Base-by-base conservation (phyloP, 2,888 invertebrate genomes). In the Ariolimax columbianus region DNA sequence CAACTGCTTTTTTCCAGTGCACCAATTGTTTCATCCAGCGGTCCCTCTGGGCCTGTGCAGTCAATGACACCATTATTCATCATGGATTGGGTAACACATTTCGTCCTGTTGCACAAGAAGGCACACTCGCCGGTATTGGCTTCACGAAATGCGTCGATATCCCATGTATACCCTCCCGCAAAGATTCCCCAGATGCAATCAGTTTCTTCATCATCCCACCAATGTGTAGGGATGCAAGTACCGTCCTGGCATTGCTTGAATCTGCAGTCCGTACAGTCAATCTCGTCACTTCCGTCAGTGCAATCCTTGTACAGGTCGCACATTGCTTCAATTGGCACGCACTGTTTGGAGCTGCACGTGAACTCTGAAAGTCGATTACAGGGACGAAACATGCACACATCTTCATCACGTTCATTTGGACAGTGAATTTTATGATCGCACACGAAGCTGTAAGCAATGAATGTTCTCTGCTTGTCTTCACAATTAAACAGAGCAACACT, bases 41-140 rank as follows among this genome's bases (percentile, higher is more conserved):
- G 68, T 1, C 81, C 81, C 38, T 81, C 81, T 51, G 68, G 81
- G 6, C 81, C 81, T 30, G 30, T 43, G 30, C 81, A 81, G 14
- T 81, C 81, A 33, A 70, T 14, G n/a, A 63, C n/a, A 14, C 26
- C 17, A 36, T 81, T 43, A 23, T 81, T 81, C 68, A 81, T 40
- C 51, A 70, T 68, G 23, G 68, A 2, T 47, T 30, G 0, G 19
- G 38, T 26, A 33, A 81, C 81, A 70, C 81, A 81, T 26, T 81
- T 30, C 19, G 68, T 68, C 17, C 81, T 68, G 70, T 81, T 81
- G 36, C 81, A 81, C 40, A 81, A 47, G 51, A 81, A 81, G 9
- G 66, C 59, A 38, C 75, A 73, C n/a, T 72, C 63, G 19, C n/a
- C 30, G 2, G 51, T 55, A 1, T 23, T 55, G 14, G 23, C 23